A percentile compares a stretch with the other conserved stretches of the same genome.
These are phyloP conservation scores for Hypsibius dujardini DNA, from an alignment of 1,140 invertebrate species.

Conservation along the genomic window DNA sequence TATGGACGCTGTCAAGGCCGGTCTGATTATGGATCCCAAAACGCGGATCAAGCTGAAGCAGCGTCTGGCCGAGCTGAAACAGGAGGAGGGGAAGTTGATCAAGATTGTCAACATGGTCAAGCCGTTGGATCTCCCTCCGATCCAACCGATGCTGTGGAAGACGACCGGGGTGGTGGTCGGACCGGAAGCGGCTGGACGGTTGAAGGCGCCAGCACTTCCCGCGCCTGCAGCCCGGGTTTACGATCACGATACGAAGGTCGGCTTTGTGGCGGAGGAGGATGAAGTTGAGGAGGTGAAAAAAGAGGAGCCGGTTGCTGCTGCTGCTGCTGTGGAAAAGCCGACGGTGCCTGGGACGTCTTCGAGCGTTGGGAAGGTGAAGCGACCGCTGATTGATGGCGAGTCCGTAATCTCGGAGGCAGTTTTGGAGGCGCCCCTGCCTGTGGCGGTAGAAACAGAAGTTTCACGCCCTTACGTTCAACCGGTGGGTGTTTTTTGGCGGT, in stretches of 20 bases:
- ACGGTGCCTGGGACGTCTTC: too few relatives aligned
- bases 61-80: slow-evolving; percentile 43
- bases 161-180: neutral
- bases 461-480: too few relatives aligned
- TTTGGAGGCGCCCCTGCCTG: too few relatives aligned
- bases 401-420: too few relatives aligned
- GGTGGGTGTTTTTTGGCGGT: too few relatives aligned
- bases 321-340: too few relatives aligned
- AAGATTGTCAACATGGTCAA: slow-evolving; percentile 57
- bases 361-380: too few relatives aligned
- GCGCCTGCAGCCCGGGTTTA: neutral
- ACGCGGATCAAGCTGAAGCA: slow-evolving; percentile 31
- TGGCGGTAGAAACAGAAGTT: too few relatives aligned
- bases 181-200: neutral
- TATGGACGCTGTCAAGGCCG: slow-evolving; percentile 33
- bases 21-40: slow-evolving; percentile 31
- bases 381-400: too few relatives aligned
- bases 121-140: slow-evolving; percentile 45
- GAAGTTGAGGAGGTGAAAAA: slow-evolving; percentile 31
- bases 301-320: slow-evolving; percentile 22
- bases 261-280: slow-evolving; percentile 29
- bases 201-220: neutral
- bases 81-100: slow-evolving; percentile 47
- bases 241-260: slow-evolving; percentile 20
- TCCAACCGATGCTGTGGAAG: neutral